Base-by-base conservation (phyloP, 2,888 invertebrate genomes). In the Stenodera caucasica region DNA sequence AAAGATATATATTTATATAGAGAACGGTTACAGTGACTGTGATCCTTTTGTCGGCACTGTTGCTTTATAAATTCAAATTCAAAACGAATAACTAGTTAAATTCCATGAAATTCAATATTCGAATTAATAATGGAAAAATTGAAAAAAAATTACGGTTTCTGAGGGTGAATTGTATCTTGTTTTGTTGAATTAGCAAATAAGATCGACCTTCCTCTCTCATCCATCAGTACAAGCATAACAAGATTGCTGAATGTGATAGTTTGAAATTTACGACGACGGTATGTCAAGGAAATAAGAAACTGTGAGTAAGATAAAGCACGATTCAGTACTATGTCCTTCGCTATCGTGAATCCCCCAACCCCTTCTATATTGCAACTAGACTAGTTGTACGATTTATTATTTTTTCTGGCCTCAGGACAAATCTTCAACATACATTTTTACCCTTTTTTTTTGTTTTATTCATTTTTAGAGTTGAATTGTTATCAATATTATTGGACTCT, bases 231-330 rank as follows among this genome's bases (percentile, higher is more conserved):
- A 66, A 45, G 60, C 64, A 63, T 59, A 49, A 53, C 58, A 61
- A 66, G 67, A 67, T 67, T 66, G 63, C 61, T 61, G 63, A 65
- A 66, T 67, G 66, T 58, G 67, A 67, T 67, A 67, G 64, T 63
- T 58, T 53, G 60, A 63, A 64, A 66, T 67, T 71, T 71, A 71
- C 68, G 68, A 64, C 65, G 63, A 66, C 67, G 61, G 59, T 57
- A 66, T 66, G 69, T 70, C 69, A 64, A 60, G 65, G 64, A 71
- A 71, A 71, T 71, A 71, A 71, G 69, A 68, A 71, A 71, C 67
- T 71, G 68, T 67, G 65, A 71, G 66, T 57, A 67, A 67, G 68
- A 71, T 71, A 70, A 68, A 68, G 70, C 69, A 66, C 69, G 68
- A 65, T 67, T 66, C 57, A 60, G 67, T 66, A 69, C 63, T 68